A percentile compares a stretch with the other conserved stretches of the same genome.
These are phyloP conservation scores for Heterodera filipjevi DNA, from an alignment of 2,888 invertebrate species.

Conservation along the genomic window DNA sequence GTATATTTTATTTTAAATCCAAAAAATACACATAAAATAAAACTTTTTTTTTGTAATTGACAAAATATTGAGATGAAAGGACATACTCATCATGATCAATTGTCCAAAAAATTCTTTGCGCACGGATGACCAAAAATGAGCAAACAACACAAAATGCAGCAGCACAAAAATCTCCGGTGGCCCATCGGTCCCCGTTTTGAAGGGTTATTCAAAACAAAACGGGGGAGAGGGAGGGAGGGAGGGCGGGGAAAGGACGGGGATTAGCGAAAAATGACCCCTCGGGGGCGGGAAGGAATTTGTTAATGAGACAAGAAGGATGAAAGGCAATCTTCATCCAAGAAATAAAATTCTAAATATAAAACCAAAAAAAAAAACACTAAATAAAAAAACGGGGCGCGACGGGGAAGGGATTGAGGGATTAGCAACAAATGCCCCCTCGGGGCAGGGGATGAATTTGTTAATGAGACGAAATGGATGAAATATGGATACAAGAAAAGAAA, in stretches of 20 bases:
- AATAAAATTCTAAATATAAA: not conserved
- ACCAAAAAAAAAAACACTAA: not conserved
- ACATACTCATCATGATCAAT: not conserved
- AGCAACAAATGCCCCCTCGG: not conserved
- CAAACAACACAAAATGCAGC: not conserved
- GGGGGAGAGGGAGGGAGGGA: not conserved
- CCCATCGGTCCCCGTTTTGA: not conserved
- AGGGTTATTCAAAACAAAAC: not conserved
- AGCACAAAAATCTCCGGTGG: not conserved
- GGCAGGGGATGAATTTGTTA: too few species aligned
- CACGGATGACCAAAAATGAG: not conserved
- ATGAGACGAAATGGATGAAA: too few species aligned
- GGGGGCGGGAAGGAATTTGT: not conserved
- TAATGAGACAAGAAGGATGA: not conserved
- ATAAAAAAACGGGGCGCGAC: not conserved
- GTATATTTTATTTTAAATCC: too few species aligned
- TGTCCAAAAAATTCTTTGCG: not conserved
- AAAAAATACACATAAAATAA: too few species aligned
- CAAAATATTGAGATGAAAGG: not conserved
- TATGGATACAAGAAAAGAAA: too few species aligned
- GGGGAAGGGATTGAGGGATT: too few species aligned
- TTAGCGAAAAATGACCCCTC: not conserved
- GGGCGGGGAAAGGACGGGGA: not conserved
- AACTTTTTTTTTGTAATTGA: too few species aligned
- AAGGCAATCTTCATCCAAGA: not conserved